A percentile compares a stretch with the other conserved stretches of the same genome.
phyloP scores from a whole-genome alignment of 2,797 vertebrate species.

The Darevskia nairensis region DNA sequence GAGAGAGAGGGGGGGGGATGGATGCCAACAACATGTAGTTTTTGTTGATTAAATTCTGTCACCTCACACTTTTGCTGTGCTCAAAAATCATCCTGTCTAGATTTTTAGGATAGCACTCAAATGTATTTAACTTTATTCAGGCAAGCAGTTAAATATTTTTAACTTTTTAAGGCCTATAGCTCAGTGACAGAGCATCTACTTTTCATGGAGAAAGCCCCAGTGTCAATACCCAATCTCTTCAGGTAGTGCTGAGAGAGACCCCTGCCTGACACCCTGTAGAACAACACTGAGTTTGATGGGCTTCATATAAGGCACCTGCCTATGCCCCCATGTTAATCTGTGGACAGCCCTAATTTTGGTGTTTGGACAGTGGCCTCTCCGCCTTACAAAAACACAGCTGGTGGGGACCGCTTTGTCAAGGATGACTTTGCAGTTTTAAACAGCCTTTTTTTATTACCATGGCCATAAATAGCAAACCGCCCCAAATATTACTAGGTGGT shows the following conservation, averaged over 20 bases:
- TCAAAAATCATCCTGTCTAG: neutral
- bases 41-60: neutral
- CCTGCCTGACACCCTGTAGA: too few relatives aligned
- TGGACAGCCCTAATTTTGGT: neutral
- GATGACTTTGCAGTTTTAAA: constrained; percentile 78
- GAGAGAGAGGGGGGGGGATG: too few relatives aligned
- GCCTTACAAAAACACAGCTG: constrained; percentile 49
- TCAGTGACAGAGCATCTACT: too few relatives aligned
- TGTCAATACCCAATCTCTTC: too few relatives aligned
- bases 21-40: neutral
- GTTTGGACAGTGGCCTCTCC: constrained; percentile 21
- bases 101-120: neutral
- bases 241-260: too few relatives aligned
- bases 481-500: constrained; percentile 80
- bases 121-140: neutral
- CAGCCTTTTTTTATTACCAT: constrained; percentile 75
- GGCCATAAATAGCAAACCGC: constrained; percentile 81
- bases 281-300: too few relatives aligned
- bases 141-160: too few relatives aligned
- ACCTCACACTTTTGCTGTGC: neutral
- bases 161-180: neutral
- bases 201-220: too few relatives aligned
- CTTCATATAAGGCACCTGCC: too few relatives aligned
- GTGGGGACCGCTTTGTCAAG: constrained; percentile 61
- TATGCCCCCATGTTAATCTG: too few relatives aligned